Evolutionary conservation across 2,888 invertebrate species (phyloP), one percentile per base, ranked within the genome.

Genomic region (Hyles lineata): DNA sequence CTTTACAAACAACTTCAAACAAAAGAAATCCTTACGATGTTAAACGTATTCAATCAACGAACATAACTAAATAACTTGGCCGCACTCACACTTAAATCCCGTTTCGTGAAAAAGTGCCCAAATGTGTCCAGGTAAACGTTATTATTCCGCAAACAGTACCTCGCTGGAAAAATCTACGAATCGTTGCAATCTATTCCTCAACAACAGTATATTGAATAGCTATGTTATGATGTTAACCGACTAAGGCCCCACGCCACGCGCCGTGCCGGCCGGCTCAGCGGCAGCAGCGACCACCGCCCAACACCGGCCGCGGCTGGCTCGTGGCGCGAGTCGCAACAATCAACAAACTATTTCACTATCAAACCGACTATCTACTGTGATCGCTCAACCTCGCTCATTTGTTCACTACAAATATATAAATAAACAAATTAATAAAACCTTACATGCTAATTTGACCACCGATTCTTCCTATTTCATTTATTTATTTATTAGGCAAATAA

Each of bases 331-430:
- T 2, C 17, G 52, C 52, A n/a, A 17, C 55, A 15, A 43, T 15
- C 43, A 43, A 43, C 43, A 43, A 35, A 43, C 15, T 43, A 43
- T 11, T 43, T 43, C 43, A 15, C 43, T 43, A 43, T 43, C 43
- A 11, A 43, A 15, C 43, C 43, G 15, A 15, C 43, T 43, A 43
- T 15, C 15, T 43, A 43, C 15, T 43, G 1, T 11, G 43, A 43
- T 2, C 35, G 35, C 35, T 35, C 43, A 43, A 55, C 55, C 43
- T 43, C 17, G n/a, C n/a, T n/a, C 17, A 55, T 55, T 55, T 55
- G n/a, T 55, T 55, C n/a, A 55, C 55, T 55, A 55, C 55, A 55
- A 55, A 55, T n/a, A 55, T n/a, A 55, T 55, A 55, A 55, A 55
- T 55, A 55, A 55, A 55, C n/a, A 55, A 55, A 55, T 55, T 19